Evolutionary conservation across 2,888 invertebrate species (phyloP), one percentile per base, ranked within the genome.

Genomic region (Spialia ferax): DNA sequence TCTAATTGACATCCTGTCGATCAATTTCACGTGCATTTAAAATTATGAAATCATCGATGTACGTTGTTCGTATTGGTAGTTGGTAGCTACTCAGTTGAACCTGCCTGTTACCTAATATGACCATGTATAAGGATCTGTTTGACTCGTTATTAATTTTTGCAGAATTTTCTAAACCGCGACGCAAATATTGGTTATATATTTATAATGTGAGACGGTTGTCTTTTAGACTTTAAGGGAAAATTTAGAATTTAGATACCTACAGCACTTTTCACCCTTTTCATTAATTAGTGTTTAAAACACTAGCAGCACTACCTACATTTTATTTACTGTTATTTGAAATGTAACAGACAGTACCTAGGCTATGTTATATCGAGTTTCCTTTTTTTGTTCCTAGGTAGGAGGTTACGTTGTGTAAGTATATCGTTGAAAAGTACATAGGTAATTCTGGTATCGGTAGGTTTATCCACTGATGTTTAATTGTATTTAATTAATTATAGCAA

Each of bases 11-110:
- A 22, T 15, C 52, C 42, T 26, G 42, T 63, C 54, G 38, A 63
- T 29, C 55, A 13, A 45, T 29, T 60, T 45, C 29, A 56, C 22
- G 55, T 63, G 55, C 55, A 56, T 63, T 63, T 63, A 56, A 29
- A 63, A 63, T 54, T 11, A 38, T 63, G 38, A 54, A 42, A 45
- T 45, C 55, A 45, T 45, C 50, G 42, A 45, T 56, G 18, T 10
- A 29, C 10, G 45, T 55, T 20, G 20, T 11, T n/a, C n/a, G n/a
- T n/a, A n/a, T n/a, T n/a, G n/a, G n/a, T n/a, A n/a, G n/a, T n/a
- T n/a, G n/a, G 22, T 13, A 13, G 22, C 3, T 38, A 38, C n/a
- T 5, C 38, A 38, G 15, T 32, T 32, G 7, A 32, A 32, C 26
- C 5, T 2, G 26, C 5, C 2, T 26, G 26, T 2, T 26, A 5